These are phyloP conservation scores for Clarias pachynema DNA, from an alignment of 2,797 vertebrate genomes.

Conservation along the genomic window DNA sequence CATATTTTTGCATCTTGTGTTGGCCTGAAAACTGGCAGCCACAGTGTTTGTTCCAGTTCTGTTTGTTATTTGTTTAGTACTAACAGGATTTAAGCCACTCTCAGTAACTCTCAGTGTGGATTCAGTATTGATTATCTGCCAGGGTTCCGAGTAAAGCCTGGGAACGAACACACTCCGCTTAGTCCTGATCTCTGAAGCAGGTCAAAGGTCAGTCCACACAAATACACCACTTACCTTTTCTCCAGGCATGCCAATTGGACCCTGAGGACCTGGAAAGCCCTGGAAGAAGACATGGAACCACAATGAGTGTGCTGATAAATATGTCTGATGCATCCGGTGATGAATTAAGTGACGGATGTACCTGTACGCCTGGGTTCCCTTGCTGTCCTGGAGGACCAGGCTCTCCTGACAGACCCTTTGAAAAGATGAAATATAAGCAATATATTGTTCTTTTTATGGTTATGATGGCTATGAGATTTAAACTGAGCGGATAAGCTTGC, in stretches of 20 bases:
- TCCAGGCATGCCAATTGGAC: slow-evolving; percentile 86
- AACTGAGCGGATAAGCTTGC: background rate
- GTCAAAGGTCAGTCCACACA: slow-evolving; percentile 59
- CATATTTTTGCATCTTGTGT: background rate
- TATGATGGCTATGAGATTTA: slow-evolving; percentile 7
- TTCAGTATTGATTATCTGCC: slow-evolving; percentile 72
- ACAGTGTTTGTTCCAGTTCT: background rate
- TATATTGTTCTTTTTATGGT: background rate
- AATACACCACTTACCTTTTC: slow-evolving; percentile 83
- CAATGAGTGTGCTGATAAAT: background rate
- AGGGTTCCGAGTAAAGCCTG: slow-evolving; percentile 32
- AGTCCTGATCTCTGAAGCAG: slow-evolving; percentile 58
- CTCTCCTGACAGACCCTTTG: slow-evolving; percentile 85
- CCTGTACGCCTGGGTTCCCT: slow-evolving; percentile 88
- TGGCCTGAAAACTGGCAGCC: background rate
- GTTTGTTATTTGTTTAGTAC: slow-evolving; percentile 18
- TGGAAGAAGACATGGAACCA: slow-evolving; percentile 65
- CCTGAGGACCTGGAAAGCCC: slow-evolving; percentile 90
- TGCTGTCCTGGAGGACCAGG: slow-evolving; percentile 87
- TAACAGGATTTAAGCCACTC: slow-evolving; percentile 18
- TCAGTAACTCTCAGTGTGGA: slow-evolving; percentile 29
- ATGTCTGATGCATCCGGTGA: background rate
- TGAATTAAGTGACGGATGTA: slow-evolving; percentile 51
- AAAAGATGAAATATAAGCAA: slow-evolving; percentile 26
- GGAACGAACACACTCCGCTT: slow-evolving; percentile 35